Base-by-base conservation (phyloP, 2,797 vertebrate genomes). In the Silurus lanzhouensis region DNA sequence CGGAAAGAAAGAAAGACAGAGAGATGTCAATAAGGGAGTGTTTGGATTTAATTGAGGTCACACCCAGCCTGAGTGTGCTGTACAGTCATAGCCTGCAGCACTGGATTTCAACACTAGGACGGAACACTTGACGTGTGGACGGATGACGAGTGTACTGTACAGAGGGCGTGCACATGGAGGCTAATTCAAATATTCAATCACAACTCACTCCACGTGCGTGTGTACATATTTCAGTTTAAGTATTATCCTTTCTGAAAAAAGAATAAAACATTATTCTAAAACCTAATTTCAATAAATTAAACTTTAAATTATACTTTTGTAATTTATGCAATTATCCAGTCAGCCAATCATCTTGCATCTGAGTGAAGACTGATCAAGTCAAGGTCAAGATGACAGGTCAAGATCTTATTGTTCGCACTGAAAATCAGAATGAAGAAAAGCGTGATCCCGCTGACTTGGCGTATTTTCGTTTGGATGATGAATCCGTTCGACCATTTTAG, bases 11-110 rank as follows among this genome's bases (percentile, higher is more conserved):
- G 78, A 81, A n/a, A 6, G 57, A 83, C 7, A 48, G 75, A 72
- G 57, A n/a, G 46, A 38, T 66, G 70, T 61, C 22, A 61, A 27
- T 74, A 52, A 58, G 20, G 20, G 76, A 58, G 20, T n/a, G 66
- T 52, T 79, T 87, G 81, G 60, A 68, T 78, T 76, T 80, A 55
- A 85, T 64, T 67, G 77, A 75, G 72, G 61, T 60, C 83, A 83
- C 88, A 67, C 89, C 82, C 82, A 83, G 25, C 48, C 14, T 63
- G 38, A 63, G 81, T 88, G 86, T 86, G 38, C 85, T 85, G 78
- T 80, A 90, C 87, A 88, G 9, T 88, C 74, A 52, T 60, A 31
- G 84, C 89, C 87, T 84, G 68, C 71, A 83, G 89, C 79, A 13
- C 22, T 27, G 52, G 6, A 83, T 89, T 89, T 89, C 85, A 81